These are phyloP conservation scores for Pachycephala philippinensis DNA, from an alignment of 2,113 vertebrate genomes.

Conservation along the genomic window DNA sequence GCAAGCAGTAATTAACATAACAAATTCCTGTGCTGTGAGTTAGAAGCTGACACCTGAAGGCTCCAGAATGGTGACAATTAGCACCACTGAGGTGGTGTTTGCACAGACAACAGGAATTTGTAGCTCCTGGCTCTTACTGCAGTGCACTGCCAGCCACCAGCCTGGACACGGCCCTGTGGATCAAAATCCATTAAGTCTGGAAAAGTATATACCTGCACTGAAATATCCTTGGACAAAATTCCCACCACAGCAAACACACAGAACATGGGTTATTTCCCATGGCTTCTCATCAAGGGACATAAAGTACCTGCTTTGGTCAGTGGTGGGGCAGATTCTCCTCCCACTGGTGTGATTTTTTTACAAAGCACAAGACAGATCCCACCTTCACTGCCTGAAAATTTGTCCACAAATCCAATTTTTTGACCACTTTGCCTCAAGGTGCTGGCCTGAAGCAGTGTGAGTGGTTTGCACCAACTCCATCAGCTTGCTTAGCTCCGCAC, in stretches of 20 bases:
- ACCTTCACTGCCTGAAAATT: not conserved
- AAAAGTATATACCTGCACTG: not conserved
- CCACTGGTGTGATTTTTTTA: not conserved
- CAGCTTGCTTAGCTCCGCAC: not conserved
- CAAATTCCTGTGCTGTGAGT: not conserved
- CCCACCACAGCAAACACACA: accelerated
- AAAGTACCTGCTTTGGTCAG: not conserved
- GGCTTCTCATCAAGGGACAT: not conserved
- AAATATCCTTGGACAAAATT: not conserved
- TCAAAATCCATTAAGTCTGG: not conserved
- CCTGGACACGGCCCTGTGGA: not conserved
- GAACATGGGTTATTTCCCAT: not conserved
- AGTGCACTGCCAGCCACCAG: not conserved
- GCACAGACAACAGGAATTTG: not conserved
- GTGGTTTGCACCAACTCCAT: not conserved
- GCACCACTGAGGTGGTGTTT: not conserved
- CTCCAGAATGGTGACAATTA: not conserved
- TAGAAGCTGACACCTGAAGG: conserved; percentile 29
- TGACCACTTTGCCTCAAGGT: not conserved
- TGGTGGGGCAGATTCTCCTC: not conserved
- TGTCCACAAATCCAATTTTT: not conserved
- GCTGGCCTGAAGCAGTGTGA: not conserved
- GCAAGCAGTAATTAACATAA: conserved; percentile 22
- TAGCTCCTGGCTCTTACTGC: not conserved
- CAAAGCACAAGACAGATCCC: not conserved